Conservation (phyloP, 1,140 invertebrate species). For the Harpegnathos saltator region DNA sequence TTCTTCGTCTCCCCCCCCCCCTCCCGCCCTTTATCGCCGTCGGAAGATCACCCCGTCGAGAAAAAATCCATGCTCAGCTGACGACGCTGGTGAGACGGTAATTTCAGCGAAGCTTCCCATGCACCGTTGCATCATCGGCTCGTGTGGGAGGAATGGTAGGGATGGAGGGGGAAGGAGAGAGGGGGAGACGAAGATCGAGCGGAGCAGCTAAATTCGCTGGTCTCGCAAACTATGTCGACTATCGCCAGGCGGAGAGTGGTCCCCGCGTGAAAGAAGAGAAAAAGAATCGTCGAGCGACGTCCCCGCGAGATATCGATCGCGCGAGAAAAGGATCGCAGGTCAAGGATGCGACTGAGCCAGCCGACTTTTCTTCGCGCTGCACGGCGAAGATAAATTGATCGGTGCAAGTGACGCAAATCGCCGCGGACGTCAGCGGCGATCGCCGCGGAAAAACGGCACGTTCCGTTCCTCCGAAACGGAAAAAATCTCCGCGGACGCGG, state of each 20-base stretch:
- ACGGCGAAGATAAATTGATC: conserved; percentile 23
- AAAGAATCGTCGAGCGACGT: conserved; percentile 25
- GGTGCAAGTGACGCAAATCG: not conserved
- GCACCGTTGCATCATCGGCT: too few species aligned
- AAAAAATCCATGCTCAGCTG: conserved; percentile 18
- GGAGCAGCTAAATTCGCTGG: not conserved
- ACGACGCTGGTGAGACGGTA: conserved; percentile 28
- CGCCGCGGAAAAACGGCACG: not conserved
- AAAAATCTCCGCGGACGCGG: too few species aligned
- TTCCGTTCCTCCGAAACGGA: not conserved
- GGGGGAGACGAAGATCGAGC: conserved; percentile 33
- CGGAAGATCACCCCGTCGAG: not conserved
- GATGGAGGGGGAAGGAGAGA: too few species aligned
- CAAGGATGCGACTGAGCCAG: conserved; percentile 28
- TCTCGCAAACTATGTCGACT: not conserved
- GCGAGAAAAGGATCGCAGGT: conserved; percentile 36
- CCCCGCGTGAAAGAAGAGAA: not conserved
- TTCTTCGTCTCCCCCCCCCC: too few species aligned
- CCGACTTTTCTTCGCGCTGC: not conserved
- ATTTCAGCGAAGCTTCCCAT: conserved; percentile 23
- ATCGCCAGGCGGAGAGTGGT: conserved; percentile 33
- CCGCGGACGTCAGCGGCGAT: not conserved
- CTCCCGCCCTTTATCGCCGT: not conserved
- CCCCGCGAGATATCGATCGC: not conserved
- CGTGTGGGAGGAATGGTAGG: too few species aligned